phyloP scores from a whole-genome alignment of 1,140 invertebrate genomes.

The Bombyx mandarina region DNA sequence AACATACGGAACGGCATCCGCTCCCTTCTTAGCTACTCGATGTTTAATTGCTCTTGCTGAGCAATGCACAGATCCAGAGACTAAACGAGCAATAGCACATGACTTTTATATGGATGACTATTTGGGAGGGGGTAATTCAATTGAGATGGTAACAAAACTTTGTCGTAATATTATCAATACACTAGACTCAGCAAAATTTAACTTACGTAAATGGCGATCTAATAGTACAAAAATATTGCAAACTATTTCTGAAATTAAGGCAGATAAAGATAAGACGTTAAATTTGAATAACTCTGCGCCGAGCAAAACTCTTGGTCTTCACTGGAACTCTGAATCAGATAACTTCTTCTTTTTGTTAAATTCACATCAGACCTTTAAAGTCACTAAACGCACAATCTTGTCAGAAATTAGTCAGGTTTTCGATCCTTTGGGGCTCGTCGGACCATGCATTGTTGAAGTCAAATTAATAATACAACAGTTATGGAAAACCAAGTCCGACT shows the following conservation, averaged over 20 bases:
- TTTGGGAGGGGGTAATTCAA: neutral
- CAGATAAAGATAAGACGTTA: conserved; percentile 1
- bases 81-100: too few species aligned
- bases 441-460: conserved; percentile 5
- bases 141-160: conserved; percentile 1
- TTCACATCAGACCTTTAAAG: conserved; percentile 1
- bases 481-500: conserved; percentile 9
- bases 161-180: conserved; percentile 8
- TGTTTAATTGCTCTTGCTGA: too few species aligned
- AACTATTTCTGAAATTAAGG: neutral
- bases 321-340: conserved; percentile 3
- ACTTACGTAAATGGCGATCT: conserved; percentile 15
- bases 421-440: conserved; percentile 11
- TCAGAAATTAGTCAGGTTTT: conserved; percentile 8
- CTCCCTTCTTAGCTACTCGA: too few species aligned
- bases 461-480: too few species aligned
- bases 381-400: conserved; percentile 11
- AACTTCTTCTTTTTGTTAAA: conserved; percentile 3
- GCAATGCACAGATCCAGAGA: too few species aligned
- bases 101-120: conserved; percentile 14
- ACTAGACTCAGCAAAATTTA: conserved; percentile 9
- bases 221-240: conserved; percentile 13
- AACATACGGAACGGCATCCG: too few species aligned
- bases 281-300: too few species aligned
- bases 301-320: too few species aligned